Evolutionary conservation across 2,797 vertebrate genomes (phyloP).

Genomic region (Lepus townsendii): DNA sequence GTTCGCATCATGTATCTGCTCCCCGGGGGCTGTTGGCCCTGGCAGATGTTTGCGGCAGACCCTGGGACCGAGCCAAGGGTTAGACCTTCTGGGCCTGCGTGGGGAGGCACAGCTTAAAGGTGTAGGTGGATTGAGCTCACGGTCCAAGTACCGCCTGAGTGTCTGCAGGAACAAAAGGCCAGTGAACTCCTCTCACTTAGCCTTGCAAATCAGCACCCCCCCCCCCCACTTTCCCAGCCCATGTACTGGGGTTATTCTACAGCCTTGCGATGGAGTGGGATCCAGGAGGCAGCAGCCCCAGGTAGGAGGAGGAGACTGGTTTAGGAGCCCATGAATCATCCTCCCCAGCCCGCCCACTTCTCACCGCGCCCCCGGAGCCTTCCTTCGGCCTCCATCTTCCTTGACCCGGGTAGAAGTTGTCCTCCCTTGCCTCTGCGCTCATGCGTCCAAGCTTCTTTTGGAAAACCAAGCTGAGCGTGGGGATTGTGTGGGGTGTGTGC

Average conservation of each 20-base stretch:
- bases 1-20: slow-evolving; percentile 74
- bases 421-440: not conserved
- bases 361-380: not conserved
- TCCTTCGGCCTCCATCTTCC: not conserved
- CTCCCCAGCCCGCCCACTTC: not conserved
- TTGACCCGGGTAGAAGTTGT: not conserved
- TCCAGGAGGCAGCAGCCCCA: slow-evolving; percentile 34
- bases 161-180: slow-evolving; percentile 67
- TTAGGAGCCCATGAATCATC: not conserved
- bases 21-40: slow-evolving; percentile 76
- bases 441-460: not conserved
- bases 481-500: not conserved
- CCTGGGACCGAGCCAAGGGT: slow-evolving; percentile 79
- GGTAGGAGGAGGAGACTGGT: not conserved
- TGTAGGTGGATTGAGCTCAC: slow-evolving; percentile 83
- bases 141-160: slow-evolving; percentile 55
- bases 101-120: slow-evolving; percentile 75
- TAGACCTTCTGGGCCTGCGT: slow-evolving; percentile 75
- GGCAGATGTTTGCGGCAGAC: slow-evolving; percentile 82
- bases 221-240: slow-evolving; percentile 57
- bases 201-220: slow-evolving; percentile 63
- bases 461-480: not conserved
- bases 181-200: slow-evolving; percentile 62
- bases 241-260: not conserved
- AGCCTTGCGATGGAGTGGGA: slow-evolving; percentile 22